These are phyloP conservation scores for Caenorhabditis sp. DNA, from an alignment of 2,888 invertebrate species.

Conservation along the genomic window DNA sequence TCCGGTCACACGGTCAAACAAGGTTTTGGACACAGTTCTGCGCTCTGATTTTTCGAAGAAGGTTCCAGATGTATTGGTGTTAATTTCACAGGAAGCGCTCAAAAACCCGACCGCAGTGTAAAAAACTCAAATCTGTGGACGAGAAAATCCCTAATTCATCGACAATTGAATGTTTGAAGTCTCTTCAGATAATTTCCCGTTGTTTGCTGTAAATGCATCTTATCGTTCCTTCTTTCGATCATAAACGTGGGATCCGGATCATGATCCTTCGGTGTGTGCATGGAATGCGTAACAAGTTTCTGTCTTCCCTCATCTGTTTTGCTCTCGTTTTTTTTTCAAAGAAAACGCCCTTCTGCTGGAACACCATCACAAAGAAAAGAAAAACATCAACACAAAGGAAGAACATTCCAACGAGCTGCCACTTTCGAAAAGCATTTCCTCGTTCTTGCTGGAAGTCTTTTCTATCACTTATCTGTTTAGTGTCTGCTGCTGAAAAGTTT, in stretches of 20 bases:
- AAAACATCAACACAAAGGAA: conserved; percentile 15
- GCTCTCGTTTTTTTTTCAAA: not conserved
- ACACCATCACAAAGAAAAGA: not conserved
- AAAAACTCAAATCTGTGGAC: no score
- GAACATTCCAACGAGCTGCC: not conserved
- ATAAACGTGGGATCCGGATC: no score
- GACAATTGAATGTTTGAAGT: no score
- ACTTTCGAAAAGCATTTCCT: conserved; percentile 5
- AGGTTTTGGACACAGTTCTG: not conserved
- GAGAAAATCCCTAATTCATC: no score
- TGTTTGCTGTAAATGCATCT: not conserved
- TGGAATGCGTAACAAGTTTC: conserved; percentile 48
- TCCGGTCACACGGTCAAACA: no score
- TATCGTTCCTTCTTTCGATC: not conserved
- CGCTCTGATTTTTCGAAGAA: not conserved
- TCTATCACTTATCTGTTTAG: conserved; percentile 16
- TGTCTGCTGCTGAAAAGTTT: not conserved
- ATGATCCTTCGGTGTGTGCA: conserved; percentile 30
- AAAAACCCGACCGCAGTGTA: no score
- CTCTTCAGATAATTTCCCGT: no score
- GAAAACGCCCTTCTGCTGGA: not conserved
- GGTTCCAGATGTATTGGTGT: no score
- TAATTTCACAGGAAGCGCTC: no score
- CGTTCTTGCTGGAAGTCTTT: not conserved
- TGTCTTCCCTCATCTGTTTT: conserved; percentile 2